A percentile compares a stretch with the other conserved stretches of the same genome.
These are phyloP conservation scores for Haemorhous mexicanus DNA, from an alignment of 2,113 vertebrate species.

Conservation along the genomic window DNA sequence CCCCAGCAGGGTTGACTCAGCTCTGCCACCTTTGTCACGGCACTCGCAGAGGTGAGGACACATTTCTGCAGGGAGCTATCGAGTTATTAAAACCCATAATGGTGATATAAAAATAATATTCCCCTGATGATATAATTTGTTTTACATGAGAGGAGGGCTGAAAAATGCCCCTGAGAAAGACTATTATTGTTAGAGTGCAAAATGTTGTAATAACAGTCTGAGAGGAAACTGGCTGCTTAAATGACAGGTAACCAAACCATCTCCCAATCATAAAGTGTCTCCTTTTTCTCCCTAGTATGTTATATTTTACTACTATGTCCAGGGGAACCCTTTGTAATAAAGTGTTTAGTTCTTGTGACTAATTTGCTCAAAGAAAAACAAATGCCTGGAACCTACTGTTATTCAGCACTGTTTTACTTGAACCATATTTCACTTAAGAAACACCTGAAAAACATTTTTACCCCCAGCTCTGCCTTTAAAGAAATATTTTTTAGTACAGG, in stretches of 20 bases:
- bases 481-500: neutral
- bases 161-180: neutral
- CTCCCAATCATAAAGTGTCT: neutral
- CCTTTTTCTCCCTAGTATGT: neutral
- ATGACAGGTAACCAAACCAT: neutral
- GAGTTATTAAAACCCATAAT: neutral
- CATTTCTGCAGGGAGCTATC: neutral
- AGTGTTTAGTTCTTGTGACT: neutral
- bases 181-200: neutral
- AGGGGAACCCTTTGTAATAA: neutral
- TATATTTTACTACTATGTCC: neutral
- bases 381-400: neutral
- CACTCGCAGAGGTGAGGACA: neutral
- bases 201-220: neutral
- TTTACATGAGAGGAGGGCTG: neutral
- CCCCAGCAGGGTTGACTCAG: neutral
- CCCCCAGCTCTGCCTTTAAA: neutral
- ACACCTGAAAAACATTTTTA: neutral
- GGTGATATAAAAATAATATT: conserved; percentile 8
- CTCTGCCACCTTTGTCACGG: neutral
- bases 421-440: neutral
- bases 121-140: neutral
- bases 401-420: neutral
- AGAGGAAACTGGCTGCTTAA: neutral
- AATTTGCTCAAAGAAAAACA: neutral